Percentiles rank a stretch among this genome's conserved stretches.
Conservation (phyloP, 2,888 invertebrate genomes). For the Imbricaverruca yamaguchii region DNA sequence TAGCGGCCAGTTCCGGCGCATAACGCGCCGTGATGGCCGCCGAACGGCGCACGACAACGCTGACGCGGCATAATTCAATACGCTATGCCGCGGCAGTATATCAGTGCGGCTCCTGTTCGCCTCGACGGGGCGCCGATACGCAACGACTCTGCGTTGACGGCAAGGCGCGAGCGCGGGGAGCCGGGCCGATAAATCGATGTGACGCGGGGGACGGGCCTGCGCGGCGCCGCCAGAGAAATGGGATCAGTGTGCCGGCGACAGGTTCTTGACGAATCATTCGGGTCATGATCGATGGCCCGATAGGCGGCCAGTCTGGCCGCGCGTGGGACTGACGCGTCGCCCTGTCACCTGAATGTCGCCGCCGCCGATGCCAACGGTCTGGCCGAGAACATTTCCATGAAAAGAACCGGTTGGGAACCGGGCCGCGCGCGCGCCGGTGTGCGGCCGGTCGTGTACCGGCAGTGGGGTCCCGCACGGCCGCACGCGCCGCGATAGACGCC, state of each 20-base stretch:
- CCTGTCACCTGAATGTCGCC: neutral
- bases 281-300: neutral
- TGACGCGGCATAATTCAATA: neutral
- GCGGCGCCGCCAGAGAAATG: neutral
- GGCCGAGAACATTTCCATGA: neutral
- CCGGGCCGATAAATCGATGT: constrained; percentile 3
- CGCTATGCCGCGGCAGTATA: neutral
- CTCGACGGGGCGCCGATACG: neutral
- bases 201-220: neutral
- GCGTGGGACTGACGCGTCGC: neutral
- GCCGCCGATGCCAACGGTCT: neutral
- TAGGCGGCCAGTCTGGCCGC: neutral
- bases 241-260: constrained; percentile 5
- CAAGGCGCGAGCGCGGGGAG: neutral
- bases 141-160: neutral
- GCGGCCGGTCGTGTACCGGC: neutral
- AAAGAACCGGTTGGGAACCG: neutral
- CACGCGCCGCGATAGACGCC: neutral
- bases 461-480: neutral
- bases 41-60: neutral
- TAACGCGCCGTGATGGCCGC: neutral
- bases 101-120: neutral
- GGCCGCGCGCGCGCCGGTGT: no score
- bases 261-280: neutral
- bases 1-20: neutral